These are phyloP conservation scores for Phainopepla nitens DNA, from an alignment of 2,113 vertebrate genomes.

Conservation along the genomic window DNA sequence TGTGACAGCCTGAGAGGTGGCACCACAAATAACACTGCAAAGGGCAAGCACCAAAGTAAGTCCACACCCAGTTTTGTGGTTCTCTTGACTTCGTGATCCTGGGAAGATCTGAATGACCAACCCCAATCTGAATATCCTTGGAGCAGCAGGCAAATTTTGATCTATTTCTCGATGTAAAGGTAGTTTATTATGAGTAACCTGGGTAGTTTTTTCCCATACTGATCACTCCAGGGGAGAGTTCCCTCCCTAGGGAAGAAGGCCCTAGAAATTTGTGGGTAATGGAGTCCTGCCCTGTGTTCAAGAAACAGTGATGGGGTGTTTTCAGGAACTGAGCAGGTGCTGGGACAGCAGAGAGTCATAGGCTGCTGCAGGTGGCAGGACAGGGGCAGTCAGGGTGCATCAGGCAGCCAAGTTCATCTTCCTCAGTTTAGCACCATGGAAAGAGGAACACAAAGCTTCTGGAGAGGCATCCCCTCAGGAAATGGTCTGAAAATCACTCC, in stretches of 20 bases:
- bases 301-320: background rate
- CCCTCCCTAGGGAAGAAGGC: background rate
- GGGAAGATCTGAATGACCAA: background rate
- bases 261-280: background rate
- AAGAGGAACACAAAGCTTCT: background rate
- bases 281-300: background rate
- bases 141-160: background rate
- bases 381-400: background rate
- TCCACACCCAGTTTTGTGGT: background rate
- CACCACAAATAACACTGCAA: background rate
- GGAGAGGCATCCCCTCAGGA: background rate
- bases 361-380: background rate
- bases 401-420: background rate
- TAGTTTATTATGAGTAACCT: background rate
- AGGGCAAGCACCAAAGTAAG: background rate
- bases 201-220: accelerated
- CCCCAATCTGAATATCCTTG: background rate
- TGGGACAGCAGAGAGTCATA: background rate
- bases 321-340: background rate
- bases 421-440: background rate
- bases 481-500: background rate
- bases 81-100: background rate
- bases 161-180: background rate
- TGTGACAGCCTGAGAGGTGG: background rate
- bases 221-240: background rate